phyloP scores from a whole-genome alignment of 2,113 vertebrate genomes.

The Anas platyrhynchos region DNA sequence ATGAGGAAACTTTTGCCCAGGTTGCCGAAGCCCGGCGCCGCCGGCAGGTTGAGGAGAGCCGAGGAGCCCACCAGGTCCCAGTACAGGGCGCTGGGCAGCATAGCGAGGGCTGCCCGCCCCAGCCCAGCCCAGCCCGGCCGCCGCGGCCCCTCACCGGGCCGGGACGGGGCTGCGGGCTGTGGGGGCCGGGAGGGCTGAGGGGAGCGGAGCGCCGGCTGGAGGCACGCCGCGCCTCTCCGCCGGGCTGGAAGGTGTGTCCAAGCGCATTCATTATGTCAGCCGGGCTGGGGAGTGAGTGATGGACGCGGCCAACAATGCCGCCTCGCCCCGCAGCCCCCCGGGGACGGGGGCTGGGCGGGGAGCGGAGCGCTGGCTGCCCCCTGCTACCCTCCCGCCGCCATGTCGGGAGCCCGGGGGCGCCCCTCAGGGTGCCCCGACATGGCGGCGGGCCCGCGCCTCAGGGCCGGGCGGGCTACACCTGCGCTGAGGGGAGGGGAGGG shows the following conservation, averaged over 20 bases:
- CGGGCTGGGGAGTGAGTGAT: conserved; percentile 88
- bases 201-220: conserved; percentile 52
- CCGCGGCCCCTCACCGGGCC: conserved; percentile 9
- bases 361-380: not conserved
- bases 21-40: conserved; percentile 81
- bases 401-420: not conserved
- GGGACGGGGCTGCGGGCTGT: conserved; percentile 61
- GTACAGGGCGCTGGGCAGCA: conserved; percentile 78
- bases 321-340: conserved; percentile 64
- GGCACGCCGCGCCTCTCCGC: not conserved
- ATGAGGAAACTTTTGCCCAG: conserved; percentile 94
- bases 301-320: conserved; percentile 88
- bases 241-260: conserved; percentile 92
- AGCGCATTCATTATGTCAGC: conserved; percentile 89
- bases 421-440: not conserved
- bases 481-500: not conserved
- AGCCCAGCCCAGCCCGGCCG: not conserved
- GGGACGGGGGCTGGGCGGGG: conserved; percentile 55
- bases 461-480: not conserved
- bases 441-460: not conserved
- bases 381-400: not conserved
- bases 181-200: conserved; percentile 66
- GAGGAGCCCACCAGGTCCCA: conserved; percentile 80
- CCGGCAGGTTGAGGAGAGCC: conserved; percentile 71
- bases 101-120: conserved; percentile 59